Conservation (phyloP, 2,113 vertebrate genomes). For the Oxyura jamaicensis region DNA sequence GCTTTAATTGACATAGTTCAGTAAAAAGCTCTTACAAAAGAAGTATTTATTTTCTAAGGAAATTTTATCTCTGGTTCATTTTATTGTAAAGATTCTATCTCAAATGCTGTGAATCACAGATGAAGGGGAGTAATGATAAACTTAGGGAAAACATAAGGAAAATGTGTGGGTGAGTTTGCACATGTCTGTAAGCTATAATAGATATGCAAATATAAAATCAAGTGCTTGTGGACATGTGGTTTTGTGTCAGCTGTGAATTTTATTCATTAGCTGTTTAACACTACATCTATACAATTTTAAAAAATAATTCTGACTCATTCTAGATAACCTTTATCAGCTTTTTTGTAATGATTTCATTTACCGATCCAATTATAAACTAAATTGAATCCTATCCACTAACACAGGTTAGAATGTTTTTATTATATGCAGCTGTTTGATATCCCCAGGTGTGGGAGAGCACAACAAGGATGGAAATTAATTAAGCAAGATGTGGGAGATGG, state of each 20-base stretch:
- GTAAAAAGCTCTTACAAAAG: constrained; percentile 1
- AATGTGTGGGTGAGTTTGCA: constrained; percentile 61
- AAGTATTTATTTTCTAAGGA: constrained; percentile 38
- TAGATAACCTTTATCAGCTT: constrained; percentile 34
- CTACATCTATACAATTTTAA: constrained; percentile 29
- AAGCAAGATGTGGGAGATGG: constrained; percentile 50
- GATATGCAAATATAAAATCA: constrained; percentile 59
- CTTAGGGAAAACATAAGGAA: constrained; percentile 56
- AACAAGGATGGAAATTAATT: constrained; percentile 32
- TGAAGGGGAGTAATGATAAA: constrained; percentile 60
- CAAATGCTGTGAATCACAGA: constrained; percentile 49
- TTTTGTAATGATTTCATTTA: constrained; percentile 36
- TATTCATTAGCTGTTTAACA: constrained; percentile 52
- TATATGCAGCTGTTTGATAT: constrained; percentile 31
- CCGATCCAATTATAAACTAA: neutral
- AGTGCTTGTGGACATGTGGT: constrained; percentile 63
- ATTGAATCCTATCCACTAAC: neutral
- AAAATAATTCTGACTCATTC: constrained; percentile 24
- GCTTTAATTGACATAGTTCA: neutral
- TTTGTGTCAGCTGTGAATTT: constrained; percentile 36
- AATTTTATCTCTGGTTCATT: constrained; percentile 15
- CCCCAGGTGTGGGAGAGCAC: constrained; percentile 56
- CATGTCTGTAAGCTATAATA: constrained; percentile 59
- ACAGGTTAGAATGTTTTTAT: constrained; percentile 13
- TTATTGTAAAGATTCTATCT: constrained; percentile 67